phyloP scores from a whole-genome alignment of 1,140 invertebrate species.

The Drosophila ambigua region DNA sequence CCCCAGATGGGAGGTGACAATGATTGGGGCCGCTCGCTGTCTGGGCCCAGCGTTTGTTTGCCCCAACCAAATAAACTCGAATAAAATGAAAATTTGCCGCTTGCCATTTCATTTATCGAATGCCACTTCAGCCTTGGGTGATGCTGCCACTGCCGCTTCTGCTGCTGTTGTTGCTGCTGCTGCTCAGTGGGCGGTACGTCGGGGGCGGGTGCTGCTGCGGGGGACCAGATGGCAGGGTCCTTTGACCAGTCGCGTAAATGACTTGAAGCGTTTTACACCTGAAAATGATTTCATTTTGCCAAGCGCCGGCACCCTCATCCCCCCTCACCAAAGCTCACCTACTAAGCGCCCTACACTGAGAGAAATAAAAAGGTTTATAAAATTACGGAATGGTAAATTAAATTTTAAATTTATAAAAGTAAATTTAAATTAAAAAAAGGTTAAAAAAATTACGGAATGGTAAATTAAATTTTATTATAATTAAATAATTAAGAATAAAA shows the following conservation, averaged over 20 bases:
- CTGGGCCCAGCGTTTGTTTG: constrained; percentile 29
- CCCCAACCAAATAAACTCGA: constrained; percentile 39
- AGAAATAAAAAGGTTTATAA: no score
- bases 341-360: not conserved
- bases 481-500: no score
- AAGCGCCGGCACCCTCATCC: not conserved
- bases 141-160: no score
- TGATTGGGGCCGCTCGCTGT: not conserved
- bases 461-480: no score
- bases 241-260: constrained; percentile 44
- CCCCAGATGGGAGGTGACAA: constrained; percentile 4
- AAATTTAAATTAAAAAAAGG: no score
- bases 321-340: not conserved
- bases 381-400: no score
- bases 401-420: no score
- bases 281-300: constrained; percentile 73
- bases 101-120: constrained; percentile 51
- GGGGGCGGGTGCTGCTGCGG: no score
- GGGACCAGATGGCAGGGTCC: constrained; percentile 2
- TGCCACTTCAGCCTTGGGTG: constrained; percentile 22
- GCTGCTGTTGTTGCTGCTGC: no score
- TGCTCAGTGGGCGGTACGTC: no score
- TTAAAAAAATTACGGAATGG: no score
- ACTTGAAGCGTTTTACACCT: constrained; percentile 74
- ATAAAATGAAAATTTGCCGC: constrained; percentile 44